phyloP scores from a whole-genome alignment of 2,888 invertebrate species.

The Chrysolina americana region DNA sequence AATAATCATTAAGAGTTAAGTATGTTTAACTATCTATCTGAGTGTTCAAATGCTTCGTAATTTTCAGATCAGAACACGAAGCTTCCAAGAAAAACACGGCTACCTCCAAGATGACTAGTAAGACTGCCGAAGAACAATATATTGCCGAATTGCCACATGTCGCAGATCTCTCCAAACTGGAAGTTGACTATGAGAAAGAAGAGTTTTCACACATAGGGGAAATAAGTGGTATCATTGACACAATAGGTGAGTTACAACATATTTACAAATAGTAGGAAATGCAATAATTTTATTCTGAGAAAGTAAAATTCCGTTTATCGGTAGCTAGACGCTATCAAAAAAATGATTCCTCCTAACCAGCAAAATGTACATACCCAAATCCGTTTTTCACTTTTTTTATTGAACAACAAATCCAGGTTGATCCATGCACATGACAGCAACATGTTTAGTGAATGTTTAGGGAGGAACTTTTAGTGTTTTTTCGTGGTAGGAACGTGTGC shows the following conservation, averaged over 20 bases:
- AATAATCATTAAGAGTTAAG: background rate
- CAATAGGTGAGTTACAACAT: constrained; percentile 73
- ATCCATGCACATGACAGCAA: too few relatives aligned
- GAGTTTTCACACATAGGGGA: constrained; percentile 83
- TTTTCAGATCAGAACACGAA: constrained; percentile 10
- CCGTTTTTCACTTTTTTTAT: too few relatives aligned
- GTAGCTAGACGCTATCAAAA: too few relatives aligned
- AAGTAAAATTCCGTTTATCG: too few relatives aligned
- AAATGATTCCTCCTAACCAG: too few relatives aligned
- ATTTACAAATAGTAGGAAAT: constrained; percentile 13
- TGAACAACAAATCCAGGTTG: too few relatives aligned
- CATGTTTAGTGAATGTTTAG: too few relatives aligned
- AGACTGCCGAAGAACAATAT: background rate
- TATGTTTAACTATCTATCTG: background rate
- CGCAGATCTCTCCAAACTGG: constrained; percentile 75
- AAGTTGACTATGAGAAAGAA: constrained; percentile 83
- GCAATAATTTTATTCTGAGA: too few relatives aligned
- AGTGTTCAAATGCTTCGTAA: background rate
- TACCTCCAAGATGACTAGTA: constrained; percentile 54
- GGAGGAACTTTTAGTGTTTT: too few relatives aligned
- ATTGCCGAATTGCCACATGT: constrained; percentile 75
- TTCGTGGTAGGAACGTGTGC: too few relatives aligned
- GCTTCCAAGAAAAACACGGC: constrained; percentile 20
- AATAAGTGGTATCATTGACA: constrained; percentile 80
- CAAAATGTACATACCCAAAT: too few relatives aligned